Percentiles rank a stretch among this genome's conserved stretches.
These are phyloP conservation scores for Mesopsocus fuscifrons DNA, from an alignment of 2,888 invertebrate genomes.

Conservation along the genomic window DNA sequence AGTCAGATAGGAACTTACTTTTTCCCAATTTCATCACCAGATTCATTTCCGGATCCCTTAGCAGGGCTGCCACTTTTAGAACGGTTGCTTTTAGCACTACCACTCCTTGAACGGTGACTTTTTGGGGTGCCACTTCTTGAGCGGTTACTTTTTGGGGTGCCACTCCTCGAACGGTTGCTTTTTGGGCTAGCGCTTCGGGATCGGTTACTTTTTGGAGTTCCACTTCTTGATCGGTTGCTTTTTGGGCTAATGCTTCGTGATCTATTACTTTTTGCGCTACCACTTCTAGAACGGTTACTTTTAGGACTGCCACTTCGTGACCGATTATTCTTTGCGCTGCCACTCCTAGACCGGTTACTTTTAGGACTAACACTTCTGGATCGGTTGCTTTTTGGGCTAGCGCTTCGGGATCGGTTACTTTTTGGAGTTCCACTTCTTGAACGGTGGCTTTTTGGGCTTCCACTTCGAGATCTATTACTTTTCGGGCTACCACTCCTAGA, in stretches of 20 bases:
- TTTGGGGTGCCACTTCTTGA: slow-evolving; percentile 12
- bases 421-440: slow-evolving; percentile 14
- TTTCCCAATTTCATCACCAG: slow-evolving; percentile 14
- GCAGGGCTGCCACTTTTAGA: slow-evolving; percentile 10
- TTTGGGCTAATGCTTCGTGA: slow-evolving; percentile 12
- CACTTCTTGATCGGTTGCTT: slow-evolving; percentile 5
- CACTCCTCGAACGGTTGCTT: slow-evolving; percentile 6
- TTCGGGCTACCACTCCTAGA: slow-evolving; percentile 14
- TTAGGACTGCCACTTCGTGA: slow-evolving; percentile 14
- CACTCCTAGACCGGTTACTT: slow-evolving; percentile 8
- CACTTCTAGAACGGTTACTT: slow-evolving; percentile 8
- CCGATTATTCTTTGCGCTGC: slow-evolving; percentile 10
- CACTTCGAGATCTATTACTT: slow-evolving; percentile 7
- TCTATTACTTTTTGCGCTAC: slow-evolving; percentile 10
- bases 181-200: slow-evolving; percentile 12
- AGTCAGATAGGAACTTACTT: no score
- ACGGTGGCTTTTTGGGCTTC: slow-evolving; percentile 10
- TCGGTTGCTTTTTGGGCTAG: slow-evolving; percentile 10
- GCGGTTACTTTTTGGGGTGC: slow-evolving; percentile 10
- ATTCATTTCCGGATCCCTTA: slow-evolving; percentile 12
- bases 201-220: slow-evolving; percentile 10
- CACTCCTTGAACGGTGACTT: slow-evolving; percentile 11
- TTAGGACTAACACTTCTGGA: slow-evolving; percentile 14
- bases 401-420: slow-evolving; percentile 7
- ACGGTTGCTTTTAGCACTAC: slow-evolving; percentile 12